These are phyloP conservation scores for Astyanax mexicanus DNA, from an alignment of 2,797 vertebrate species.

Conservation along the genomic window DNA sequence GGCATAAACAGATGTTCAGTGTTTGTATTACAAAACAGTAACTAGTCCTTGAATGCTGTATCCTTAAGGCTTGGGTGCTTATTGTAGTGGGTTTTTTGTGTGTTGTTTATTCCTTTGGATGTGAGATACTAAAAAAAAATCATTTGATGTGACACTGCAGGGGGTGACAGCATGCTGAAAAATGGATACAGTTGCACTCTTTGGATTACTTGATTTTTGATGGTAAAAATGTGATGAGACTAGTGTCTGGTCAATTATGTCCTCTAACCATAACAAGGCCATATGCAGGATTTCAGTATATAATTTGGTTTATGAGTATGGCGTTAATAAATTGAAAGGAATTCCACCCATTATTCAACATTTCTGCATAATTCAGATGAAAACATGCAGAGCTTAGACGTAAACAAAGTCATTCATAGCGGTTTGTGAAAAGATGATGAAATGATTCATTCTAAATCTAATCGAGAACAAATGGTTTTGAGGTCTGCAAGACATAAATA, in stretches of 20 bases:
- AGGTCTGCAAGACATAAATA: too few species aligned
- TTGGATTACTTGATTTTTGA: neutral
- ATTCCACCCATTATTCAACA: too few species aligned
- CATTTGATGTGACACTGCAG: neutral
- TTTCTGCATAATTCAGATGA: too few species aligned
- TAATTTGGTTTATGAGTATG: neutral
- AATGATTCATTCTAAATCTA: too few species aligned
- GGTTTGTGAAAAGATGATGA: too few species aligned
- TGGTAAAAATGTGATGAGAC: neutral
- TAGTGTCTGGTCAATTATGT: neutral
- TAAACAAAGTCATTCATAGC: too few species aligned
- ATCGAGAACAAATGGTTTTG: too few species aligned
- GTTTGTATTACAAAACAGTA: neutral
- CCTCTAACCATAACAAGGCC: neutral
- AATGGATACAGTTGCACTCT: conserved; percentile 1
- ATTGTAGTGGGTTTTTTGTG: neutral
- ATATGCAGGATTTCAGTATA: too few species aligned
- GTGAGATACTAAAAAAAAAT: neutral
- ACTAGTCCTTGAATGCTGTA: neutral
- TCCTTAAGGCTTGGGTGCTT: neutral
- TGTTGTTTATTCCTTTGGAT: neutral
- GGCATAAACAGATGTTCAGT: too few species aligned
- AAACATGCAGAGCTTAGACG: too few species aligned
- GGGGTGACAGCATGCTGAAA: neutral
- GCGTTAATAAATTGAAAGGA: too few species aligned